Evolutionary conservation across 2,888 invertebrate species (phyloP), one percentile per base, ranked within the genome.

Genomic region (Epistrophe grossulariae): DNA sequence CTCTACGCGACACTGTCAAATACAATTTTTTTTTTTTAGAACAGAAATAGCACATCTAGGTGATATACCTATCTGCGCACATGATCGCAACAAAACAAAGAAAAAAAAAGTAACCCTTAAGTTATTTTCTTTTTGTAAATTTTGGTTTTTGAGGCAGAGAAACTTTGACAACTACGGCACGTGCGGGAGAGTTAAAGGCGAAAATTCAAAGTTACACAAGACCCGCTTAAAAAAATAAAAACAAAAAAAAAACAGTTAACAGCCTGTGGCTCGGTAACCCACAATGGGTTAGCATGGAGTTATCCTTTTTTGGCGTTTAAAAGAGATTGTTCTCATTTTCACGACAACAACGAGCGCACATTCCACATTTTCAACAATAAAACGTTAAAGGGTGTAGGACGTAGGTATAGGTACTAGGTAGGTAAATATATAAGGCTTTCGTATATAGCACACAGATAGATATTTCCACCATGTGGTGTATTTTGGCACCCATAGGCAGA

Each of bases 401-500:
- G 15, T 15, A 55, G 28, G 31, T 31, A 31, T 28, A 35, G 15
- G 55, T 24, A n/a, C n/a, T n/a, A 24, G 24, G 3, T 24, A 24
- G 24, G 24, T 24, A 24, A 24, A 24, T 24, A 24, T 24, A 24
- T 24, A 24, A 24, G 1, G 1, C 9, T 55, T n/a, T 55, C n/a
- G 4, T 28, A 52, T 28, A 52, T 24, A 40, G 59, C 64, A 76
- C 72, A 72, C 55, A 77, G 15, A 31, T n/a, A 31, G 45, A 78
- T 48, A 81, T 85, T 85, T 78, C 72, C 72, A 72, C 72, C 81
- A 78, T 85, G 81, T 81, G 81, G 80, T 72, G 72, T 84, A 38
- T 68, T 59, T 57, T 59, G 68, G 55, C 73, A 59, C 81, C 84
- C 68, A 72, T 74, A 80, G 80, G 81, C 81, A 52, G 11, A 35